Evolutionary conservation across 2,888 invertebrate genomes (phyloP).

Genomic region (Agrotis segetum): DNA sequence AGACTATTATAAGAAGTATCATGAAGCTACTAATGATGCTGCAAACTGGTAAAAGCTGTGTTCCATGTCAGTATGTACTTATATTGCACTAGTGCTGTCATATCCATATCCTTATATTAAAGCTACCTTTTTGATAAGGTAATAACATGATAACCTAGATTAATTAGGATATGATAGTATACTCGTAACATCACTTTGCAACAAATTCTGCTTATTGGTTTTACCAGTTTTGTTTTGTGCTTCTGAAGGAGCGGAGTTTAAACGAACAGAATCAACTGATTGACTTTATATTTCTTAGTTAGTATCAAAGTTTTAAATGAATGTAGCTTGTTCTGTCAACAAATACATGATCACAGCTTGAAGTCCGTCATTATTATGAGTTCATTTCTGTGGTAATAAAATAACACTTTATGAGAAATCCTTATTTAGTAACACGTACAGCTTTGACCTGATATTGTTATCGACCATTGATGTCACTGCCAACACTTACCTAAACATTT

Average conservation of each 20-base stretch:
- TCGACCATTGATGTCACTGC: conserved; percentile 50
- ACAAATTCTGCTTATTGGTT: neutral
- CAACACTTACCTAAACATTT: conserved; percentile 33
- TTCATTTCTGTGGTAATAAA: conserved; percentile 51
- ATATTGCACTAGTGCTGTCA: neutral
- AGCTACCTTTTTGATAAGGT: conserved; percentile 20
- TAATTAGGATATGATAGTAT: conserved; percentile 16
- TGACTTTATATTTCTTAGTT: neutral
- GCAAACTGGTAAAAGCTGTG: conserved; percentile 19
- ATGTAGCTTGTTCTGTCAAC: neutral
- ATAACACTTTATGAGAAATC: conserved; percentile 45
- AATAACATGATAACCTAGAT: conserved; percentile 21
- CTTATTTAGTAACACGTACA: conserved; percentile 53
- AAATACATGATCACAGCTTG: conserved; percentile 43
- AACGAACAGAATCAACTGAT: neutral
- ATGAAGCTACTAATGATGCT: neutral
- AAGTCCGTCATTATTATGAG: conserved; percentile 20
- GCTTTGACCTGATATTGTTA: conserved; percentile 49
- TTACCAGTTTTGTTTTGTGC: no score
- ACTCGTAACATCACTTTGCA: neutral
- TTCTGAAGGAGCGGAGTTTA: neutral
- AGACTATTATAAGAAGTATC: conserved; percentile 8
- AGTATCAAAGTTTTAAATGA: neutral
- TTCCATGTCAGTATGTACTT: neutral
- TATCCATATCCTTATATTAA: conserved; percentile 4